Base-by-base conservation (phyloP, 2,797 vertebrate genomes). In the Enteromius anoplus region DNA sequence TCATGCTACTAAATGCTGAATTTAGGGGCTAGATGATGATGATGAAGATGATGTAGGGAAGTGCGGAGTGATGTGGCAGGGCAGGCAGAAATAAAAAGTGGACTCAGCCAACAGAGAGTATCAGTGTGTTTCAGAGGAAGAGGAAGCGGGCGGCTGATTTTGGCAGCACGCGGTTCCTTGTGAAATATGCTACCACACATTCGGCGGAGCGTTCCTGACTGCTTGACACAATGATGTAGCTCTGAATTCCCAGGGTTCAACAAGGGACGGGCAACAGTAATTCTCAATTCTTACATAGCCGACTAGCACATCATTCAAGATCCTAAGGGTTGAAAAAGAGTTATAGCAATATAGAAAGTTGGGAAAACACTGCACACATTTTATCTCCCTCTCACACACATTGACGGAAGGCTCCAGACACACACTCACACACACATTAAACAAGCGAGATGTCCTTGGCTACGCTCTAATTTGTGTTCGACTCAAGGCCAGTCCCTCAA, bases 191-290 rank as follows among this genome's bases (percentile, higher is more conserved):
- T 89, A 92, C 87, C 55, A 78, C 85, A 73, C 86, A 88, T 85
- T 89, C 84, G 87, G 90, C 65, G 55, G 83, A 90, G 87, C 83
- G 78, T 87, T 92, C 88, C 77, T 81, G 84, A 78, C 91, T 90
- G 93, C 89, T 71, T 93, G 93, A 95, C 94, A 94, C 93, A 93
- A 91, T 92, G 94, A 93, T 93, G 87, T 93, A 93, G 90, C 90
- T 89, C 89, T 91, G 89, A 83, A 82, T 89, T 93, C 93, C 91
- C 91, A 71, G 85, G 89, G 90, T 93, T 88, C 87, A 81, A 1
- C 73, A 86, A 88, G 89, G 91, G 91, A 93, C 90, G 90, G 91
- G 87, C 84, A 58, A 88, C 87, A 87, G 91, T 92, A 92, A 94
- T 64, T 68, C 79, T 79, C 60, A 42, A 26, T 92, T 90, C 88